These are phyloP conservation scores for Heliconius congener DNA, from an alignment of 1,140 invertebrate genomes.

Conservation along the genomic window DNA sequence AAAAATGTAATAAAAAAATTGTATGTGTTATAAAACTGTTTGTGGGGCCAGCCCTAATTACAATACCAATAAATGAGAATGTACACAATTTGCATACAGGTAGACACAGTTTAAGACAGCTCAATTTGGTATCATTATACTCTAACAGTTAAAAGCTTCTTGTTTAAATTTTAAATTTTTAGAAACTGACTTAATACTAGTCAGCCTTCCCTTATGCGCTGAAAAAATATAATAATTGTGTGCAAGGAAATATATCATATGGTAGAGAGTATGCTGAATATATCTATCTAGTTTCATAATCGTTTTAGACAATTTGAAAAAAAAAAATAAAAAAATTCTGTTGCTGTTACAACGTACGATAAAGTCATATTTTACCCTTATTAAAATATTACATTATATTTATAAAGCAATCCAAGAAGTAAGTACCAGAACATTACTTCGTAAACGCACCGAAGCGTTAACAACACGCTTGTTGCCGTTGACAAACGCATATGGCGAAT, in stretches of 20 bases:
- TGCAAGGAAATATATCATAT: too few species aligned
- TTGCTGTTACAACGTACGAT: too few species aligned
- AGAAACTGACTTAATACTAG: too few species aligned
- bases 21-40: too few species aligned
- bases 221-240: too few species aligned
- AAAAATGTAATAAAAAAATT: too few species aligned
- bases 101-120: conserved; percentile 12
- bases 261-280: too few species aligned
- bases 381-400: neutral
- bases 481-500: conserved; percentile 19
- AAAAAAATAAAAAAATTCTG: too few species aligned
- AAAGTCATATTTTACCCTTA: neutral
- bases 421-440: conserved; percentile 1
- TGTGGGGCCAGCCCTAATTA: conserved; percentile 9
- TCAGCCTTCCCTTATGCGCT: too few species aligned
- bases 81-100: conserved; percentile 1
- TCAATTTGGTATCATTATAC: conserved; percentile 16
- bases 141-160: neutral
- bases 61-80: neutral
- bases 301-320: too few species aligned
- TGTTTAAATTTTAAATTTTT: too few species aligned
- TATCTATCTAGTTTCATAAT: too few species aligned
- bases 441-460: conserved; percentile 16
- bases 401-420: neutral
- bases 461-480: neutral